Base-by-base conservation (phyloP, 2,113 vertebrate genomes). In the Barnardius zonarius region DNA sequence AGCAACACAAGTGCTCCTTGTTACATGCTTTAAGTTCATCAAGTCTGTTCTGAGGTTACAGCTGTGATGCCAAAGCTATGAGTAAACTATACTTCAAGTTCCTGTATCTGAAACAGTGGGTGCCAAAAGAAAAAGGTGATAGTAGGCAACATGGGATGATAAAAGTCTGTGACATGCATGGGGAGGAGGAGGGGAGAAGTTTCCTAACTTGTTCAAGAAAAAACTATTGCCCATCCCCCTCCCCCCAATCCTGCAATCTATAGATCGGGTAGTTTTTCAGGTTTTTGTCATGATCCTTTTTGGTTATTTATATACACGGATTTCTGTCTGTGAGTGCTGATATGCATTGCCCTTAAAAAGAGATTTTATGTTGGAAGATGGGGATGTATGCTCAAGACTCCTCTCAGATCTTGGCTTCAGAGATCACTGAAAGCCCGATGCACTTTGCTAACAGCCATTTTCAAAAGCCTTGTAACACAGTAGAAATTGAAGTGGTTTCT, bases 401-500 rank as follows among this genome's bases (percentile, higher is more conserved):
- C 13, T 68, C 59, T 86, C 43, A 35, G 28, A 28, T 22, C 52
- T 35, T 62, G 54, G 51, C 41, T 59, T 80, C 33, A 6, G 0
- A 0, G 43, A 51, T 30, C 76, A 15, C 64, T 51, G 49, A 64
- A 68, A 61, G 44, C 44, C 49, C 57, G 25, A 4, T 6, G 67
- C 27, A 10, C 70, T 83, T 86, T 48, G 59, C 1, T n/a, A 86
- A 80, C 27, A 83, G 48, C 28, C 17, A 17, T 86, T 81, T 74
- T 33, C 76, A 68, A 27, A 67, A 77, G 64, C 61, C 73, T 92
- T 75, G 39, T 10, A 83, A 49, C 0, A 3, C 57, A 88, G 67
- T 46, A 76, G 92, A 87, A 91, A 83, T 49, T 80, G 19, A 73
- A 92, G 70, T 52, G 14, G 61, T 86, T 95, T 84, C 35, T 81